Evolutionary conservation across 2,113 vertebrate genomes (phyloP), one percentile per base, ranked within the genome.

Genomic region (Dryoscopus gambensis): DNA sequence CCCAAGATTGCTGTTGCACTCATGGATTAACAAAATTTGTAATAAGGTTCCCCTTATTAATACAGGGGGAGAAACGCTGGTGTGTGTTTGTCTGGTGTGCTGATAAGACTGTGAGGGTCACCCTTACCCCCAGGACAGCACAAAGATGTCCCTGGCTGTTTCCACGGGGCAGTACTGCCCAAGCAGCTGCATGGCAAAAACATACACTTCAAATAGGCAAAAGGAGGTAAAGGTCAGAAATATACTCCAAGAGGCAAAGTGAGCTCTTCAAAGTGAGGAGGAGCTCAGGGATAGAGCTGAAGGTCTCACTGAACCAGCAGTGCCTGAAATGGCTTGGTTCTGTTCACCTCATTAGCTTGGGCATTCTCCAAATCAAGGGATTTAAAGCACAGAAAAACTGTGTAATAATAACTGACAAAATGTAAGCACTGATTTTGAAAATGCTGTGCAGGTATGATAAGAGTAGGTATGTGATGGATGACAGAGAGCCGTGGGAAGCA

Each of bases 31-130:
- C n/a, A 83, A 42, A 90, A 68, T 1, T 0, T 22, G 13, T 39
- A 35, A 27, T 20, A 50, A 70, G 11, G 27, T 47, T 40, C 53
- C 46, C 13, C 8, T 60, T 12, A 56, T 35, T 69, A 73, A 73
- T 28, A 23, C 0, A 1, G 1, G 3, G 9, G 7, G 3, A n/a
- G 1, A 31, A 83, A 40, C 7, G 7, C 3, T 1, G 30, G 16
- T 5, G 5, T 25, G 20, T 30, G 33, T 49, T 39, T 79, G 0
- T 39, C 65, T 73, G 37, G 21, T n/a, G 65, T 46, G 50, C 49
- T 69, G 70, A 27, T 15, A 20, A 30, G 52, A 42, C 44, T 71
- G 40, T 25, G 31, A 53, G 75, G 37, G 22, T 65, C 31, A 21
- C 10, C 9, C 16, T 31, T 28, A 5, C 28, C 39, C 15, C 39